Base-by-base conservation (phyloP, 2,888 invertebrate genomes). In the Dicycla oo region DNA sequence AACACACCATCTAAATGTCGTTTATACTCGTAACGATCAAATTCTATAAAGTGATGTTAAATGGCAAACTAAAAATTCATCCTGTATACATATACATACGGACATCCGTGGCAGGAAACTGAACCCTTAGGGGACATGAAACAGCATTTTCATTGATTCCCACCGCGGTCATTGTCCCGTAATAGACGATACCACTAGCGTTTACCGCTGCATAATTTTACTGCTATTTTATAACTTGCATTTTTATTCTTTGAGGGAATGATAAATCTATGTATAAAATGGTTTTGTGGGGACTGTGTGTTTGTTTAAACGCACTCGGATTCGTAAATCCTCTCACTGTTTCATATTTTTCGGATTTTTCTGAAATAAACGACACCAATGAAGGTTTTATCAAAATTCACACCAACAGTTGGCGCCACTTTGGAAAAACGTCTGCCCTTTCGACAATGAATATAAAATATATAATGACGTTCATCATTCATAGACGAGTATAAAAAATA, bases 111-210 rank as follows among this genome's bases (percentile, higher is more conserved):
- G 76, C 72, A 75, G 65, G 63, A 75, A 76, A 80, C 69, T 75
- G 56, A 73, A 78, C 83, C 84, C 88, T 76, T 71, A 80, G 78
- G 88, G 85, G 81, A 83, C 86, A 88, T 78, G 73, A 71, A 72
- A 74, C 56, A 80, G 75, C 78, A 83, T 85, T 89, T 78, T 86
- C 88, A 90, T 89, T 89, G 88, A 89, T 90, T 90, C 85, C 77
- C 81, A 75, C 73, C 64, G 73, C 80, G 88, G 88, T 85, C 87
- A 88, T 86, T 87, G 86, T 83, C 83, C 88, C 68, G 51, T 65
- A 65, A 71, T 74, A 75, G 62, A 58, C 61, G 57, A 65, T 61
- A 34, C 63, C 69, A 75, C 75, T 75, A 83, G 72, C 78, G 77
- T 81, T 75, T 71, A 81, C 78, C 72, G 69, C 80, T 85, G 81